A percentile compares a stretch with the other conserved stretches of the same genome.
Conservation (phyloP, 2,797 vertebrate species). For the Clarias fuscus region DNA sequence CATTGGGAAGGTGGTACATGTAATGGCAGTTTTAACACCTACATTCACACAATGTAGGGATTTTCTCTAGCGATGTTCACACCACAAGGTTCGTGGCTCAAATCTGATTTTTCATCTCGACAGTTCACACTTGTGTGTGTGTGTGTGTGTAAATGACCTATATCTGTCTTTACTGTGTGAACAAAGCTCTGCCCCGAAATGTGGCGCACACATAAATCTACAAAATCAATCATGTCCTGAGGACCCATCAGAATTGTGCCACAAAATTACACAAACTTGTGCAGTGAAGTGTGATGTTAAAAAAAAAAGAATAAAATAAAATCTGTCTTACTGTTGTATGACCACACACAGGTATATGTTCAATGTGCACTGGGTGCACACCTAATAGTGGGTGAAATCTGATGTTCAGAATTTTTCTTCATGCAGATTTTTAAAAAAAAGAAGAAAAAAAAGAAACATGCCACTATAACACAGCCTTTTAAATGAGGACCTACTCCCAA, state of each 20-base stretch:
- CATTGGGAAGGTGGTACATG: constrained; percentile 56
- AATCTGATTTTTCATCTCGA: constrained; percentile 1
- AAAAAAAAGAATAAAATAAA: background rate
- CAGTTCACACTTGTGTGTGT: background rate
- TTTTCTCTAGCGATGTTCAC: constrained; percentile 42
- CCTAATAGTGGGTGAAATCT: constrained; percentile 4
- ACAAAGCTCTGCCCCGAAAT: constrained; percentile 17
- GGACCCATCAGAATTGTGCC: constrained; percentile 1
- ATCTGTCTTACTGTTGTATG: background rate
- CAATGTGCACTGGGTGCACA: background rate
- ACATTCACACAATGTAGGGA: constrained; percentile 47
- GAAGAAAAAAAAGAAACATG: background rate
- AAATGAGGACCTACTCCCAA: constrained; percentile 42
- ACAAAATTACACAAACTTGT: background rate
- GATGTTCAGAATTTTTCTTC: background rate
- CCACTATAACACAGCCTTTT: constrained; percentile 38
- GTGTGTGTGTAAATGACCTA: background rate
- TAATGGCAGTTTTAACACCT: constrained; percentile 44
- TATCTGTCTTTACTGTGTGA: constrained; percentile 11
- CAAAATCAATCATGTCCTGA: constrained; percentile 9
- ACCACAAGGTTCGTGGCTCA: background rate
- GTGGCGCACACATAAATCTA: background rate
- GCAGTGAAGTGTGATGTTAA: constrained; percentile 13
- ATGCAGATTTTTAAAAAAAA: background rate
- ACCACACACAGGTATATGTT: background rate